Base-by-base conservation (phyloP, 2,113 vertebrate species). In the Ptychochromis oligacanthus region DNA sequence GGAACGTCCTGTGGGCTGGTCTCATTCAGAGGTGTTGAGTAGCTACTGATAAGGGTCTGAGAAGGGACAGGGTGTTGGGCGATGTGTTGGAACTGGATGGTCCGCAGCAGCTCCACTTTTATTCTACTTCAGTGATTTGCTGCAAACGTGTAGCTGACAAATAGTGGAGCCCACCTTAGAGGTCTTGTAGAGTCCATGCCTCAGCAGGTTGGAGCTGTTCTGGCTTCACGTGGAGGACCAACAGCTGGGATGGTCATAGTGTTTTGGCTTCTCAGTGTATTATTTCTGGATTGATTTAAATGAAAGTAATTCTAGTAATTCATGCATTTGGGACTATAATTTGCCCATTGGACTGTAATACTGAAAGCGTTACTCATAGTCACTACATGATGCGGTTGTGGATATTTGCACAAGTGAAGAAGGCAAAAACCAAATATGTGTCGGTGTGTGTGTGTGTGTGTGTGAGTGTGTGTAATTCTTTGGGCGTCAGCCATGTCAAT, bases 401-500 rank as follows among this genome's bases (percentile, higher is more conserved):
- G 61, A 86, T 89, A 87, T 92, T 86, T 90, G 83, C 57, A 85
- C 60, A 64, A 89, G 83, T 78, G 84, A 85, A 80, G 58, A 84
- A 60, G 72, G 78, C 62, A 82, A 88, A 87, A 81, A 59, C 67
- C 75, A 62, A 83, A 75, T n/a, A 70, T 0, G 17, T 52, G 65
- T 52, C 31, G 65, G 43, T 20, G 84, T 60, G 59, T 67, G 43
- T 83, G 22, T 67, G 40, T 54, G 75, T 75, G 74, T 60, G 14
- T 80, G 59, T 84, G 76, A 77, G 77, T 86, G 79, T 84, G 79
- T 88, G 88, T 87, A 86, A 85, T 91, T 93, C 88, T 93, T 94
- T 95, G 92, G 93, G 93, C 77, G 78, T 83, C 89, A 91, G 93
- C 93, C 94, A 94, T 95, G 95, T 95, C 93, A 94, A 95, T 95